These are phyloP conservation scores for Sitta europaea DNA, from an alignment of 2,113 vertebrate species.

Conservation along the genomic window DNA sequence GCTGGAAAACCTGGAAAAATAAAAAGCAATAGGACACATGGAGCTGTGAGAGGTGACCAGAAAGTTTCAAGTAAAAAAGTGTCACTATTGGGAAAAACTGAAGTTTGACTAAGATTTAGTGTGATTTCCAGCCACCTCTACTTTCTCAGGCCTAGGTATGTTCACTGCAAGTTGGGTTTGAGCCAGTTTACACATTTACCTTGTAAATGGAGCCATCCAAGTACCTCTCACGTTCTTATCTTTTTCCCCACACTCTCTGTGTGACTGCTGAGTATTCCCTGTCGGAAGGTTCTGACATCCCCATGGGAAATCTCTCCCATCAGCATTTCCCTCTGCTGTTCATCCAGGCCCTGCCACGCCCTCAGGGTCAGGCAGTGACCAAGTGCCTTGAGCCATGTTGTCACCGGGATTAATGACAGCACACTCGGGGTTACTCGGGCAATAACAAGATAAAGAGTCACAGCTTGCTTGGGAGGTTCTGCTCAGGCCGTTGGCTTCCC, in stretches of 20 bases:
- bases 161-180: neutral
- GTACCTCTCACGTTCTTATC: neutral
- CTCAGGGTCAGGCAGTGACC: rapidly evolving
- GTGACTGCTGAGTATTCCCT: neutral
- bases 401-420: neutral
- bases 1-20: neutral
- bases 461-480: neutral
- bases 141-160: neutral
- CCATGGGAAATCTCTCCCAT: rapidly evolving
- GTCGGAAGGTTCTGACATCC: rapidly evolving
- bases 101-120: neutral
- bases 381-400: neutral
- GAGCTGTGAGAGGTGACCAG: neutral
- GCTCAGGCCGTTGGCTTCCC: neutral
- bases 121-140: neutral
- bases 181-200: neutral
- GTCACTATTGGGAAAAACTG: neutral
- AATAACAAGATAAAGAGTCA: neutral
- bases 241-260: neutral
- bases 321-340: neutral
- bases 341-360: neutral
- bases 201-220: neutral
- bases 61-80: neutral
- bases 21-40: neutral
- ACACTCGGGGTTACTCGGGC: rapidly evolving